Evolutionary conservation across 2,797 vertebrate genomes (phyloP).

Genomic region (Trematomus bernacchii): DNA sequence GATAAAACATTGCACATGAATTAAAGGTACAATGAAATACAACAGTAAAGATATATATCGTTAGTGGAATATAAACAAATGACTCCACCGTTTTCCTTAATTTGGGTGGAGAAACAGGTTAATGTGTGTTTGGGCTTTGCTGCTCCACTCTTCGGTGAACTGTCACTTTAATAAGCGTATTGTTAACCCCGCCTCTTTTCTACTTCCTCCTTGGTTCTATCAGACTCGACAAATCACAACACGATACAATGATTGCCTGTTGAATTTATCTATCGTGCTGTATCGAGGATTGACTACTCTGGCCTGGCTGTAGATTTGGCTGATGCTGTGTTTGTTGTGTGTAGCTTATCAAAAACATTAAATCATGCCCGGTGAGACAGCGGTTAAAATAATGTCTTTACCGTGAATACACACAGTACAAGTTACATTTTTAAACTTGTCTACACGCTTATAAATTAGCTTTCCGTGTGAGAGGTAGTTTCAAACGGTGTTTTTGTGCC

Average conservation of each 20-base stretch:
- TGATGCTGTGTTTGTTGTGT: slow-evolving; percentile 68
- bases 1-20: too few relatives aligned
- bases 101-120: not conserved
- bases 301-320: slow-evolving; percentile 51
- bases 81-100: not conserved
- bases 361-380: slow-evolving; percentile 70
- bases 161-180: slow-evolving; percentile 63
- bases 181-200: slow-evolving; percentile 49
- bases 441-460: not conserved
- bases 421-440: slow-evolving; percentile 2
- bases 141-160: not conserved
- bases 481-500: slow-evolving; percentile 35
- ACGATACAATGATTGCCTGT: not conserved
- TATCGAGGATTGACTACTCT: slow-evolving; percentile 54
- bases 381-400: slow-evolving; percentile 52
- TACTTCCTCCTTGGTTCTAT: slow-evolving; percentile 33
- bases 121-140: not conserved
- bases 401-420: slow-evolving; percentile 14
- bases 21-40: too few relatives aligned
- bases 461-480: slow-evolving; percentile 1
- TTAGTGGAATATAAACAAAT: too few relatives aligned
- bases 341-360: slow-evolving; percentile 66
- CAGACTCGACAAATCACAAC: slow-evolving; percentile 67
- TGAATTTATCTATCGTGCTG: fast-evolving
- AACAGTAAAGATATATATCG: too few relatives aligned